A percentile compares a stretch with the other conserved stretches of the same genome.
These are phyloP conservation scores for Synergus laeviventris DNA, from an alignment of 2,888 invertebrate genomes.

Conservation along the genomic window DNA sequence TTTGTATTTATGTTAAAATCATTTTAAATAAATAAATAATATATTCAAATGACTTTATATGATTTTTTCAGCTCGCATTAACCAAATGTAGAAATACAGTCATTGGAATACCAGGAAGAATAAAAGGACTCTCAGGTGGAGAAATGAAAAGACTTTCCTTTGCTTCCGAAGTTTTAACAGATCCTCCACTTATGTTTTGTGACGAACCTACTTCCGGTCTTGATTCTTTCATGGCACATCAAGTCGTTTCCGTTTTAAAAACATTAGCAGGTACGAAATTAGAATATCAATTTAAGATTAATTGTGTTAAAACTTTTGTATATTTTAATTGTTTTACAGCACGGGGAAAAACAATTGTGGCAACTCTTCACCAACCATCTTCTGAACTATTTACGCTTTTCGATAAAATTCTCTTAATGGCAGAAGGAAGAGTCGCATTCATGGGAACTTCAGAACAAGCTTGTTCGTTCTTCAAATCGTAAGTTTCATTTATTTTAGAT, in stretches of 20 bases:
- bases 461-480: constrained; percentile 88
- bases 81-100: constrained; percentile 92
- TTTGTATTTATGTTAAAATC: constrained; percentile 68
- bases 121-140: constrained; percentile 96
- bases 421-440: constrained; percentile 93
- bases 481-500: constrained; percentile 70
- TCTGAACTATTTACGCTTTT: constrained; percentile 94
- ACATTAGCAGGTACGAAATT: constrained; percentile 79
- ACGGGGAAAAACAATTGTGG: constrained; percentile 92
- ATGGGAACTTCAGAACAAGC: constrained; percentile 89
- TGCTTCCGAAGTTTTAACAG: constrained; percentile 96
- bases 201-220: constrained; percentile 98
- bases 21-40: background rate
- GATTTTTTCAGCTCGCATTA: constrained; percentile 83
- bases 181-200: constrained; percentile 96
- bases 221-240: constrained; percentile 98
- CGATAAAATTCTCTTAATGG: constrained; percentile 91
- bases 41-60: constrained; percentile 12
- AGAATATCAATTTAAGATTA: background rate
- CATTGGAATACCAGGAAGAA: constrained; percentile 91
- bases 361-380: constrained; percentile 97
- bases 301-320: background rate
- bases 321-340: constrained; percentile 61
- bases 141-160: constrained; percentile 97
- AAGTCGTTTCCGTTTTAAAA: constrained; percentile 85